A percentile compares a stretch with the other conserved stretches of the same genome.
Evolutionary conservation across 2,113 vertebrate genomes (phyloP).

Genomic region (Pristiophorus japonicus): DNA sequence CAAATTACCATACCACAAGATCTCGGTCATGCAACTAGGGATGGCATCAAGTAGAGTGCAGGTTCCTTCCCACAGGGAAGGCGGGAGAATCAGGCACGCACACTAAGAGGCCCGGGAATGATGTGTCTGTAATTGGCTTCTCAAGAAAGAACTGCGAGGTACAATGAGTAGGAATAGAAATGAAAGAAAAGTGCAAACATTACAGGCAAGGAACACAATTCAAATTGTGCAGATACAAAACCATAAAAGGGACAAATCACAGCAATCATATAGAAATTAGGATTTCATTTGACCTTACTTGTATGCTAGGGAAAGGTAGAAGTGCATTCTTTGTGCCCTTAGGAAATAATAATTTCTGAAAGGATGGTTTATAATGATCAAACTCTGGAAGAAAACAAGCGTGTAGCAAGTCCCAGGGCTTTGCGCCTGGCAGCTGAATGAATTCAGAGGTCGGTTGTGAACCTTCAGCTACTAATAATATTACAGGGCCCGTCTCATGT

Average conservation of each 20-base stretch:
- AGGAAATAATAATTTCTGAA: background rate
- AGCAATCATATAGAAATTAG: background rate
- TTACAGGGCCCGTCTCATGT: background rate
- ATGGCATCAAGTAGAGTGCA: too few species aligned
- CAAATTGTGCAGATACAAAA: background rate
- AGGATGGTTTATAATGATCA: background rate
- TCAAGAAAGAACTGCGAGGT: background rate
- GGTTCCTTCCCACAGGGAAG: background rate
- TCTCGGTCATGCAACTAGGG: background rate
- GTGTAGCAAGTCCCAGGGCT: background rate
- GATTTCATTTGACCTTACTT: background rate
- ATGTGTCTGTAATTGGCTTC: background rate
- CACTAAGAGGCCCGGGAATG: background rate
- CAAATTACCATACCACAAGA: background rate
- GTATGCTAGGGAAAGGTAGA: background rate
- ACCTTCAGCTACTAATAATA: constrained; percentile 2
- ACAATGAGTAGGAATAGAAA: background rate
- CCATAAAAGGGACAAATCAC: background rate
- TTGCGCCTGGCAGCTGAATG: background rate
- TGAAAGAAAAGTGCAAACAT: background rate
- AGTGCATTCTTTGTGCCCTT: background rate
- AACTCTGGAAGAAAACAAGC: background rate
- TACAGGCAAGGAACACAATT: background rate
- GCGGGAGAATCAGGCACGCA: background rate
- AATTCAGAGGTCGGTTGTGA: background rate